These are phyloP conservation scores for Drosophila gunungcola DNA, from an alignment of 1,140 invertebrate genomes.

Conservation along the genomic window DNA sequence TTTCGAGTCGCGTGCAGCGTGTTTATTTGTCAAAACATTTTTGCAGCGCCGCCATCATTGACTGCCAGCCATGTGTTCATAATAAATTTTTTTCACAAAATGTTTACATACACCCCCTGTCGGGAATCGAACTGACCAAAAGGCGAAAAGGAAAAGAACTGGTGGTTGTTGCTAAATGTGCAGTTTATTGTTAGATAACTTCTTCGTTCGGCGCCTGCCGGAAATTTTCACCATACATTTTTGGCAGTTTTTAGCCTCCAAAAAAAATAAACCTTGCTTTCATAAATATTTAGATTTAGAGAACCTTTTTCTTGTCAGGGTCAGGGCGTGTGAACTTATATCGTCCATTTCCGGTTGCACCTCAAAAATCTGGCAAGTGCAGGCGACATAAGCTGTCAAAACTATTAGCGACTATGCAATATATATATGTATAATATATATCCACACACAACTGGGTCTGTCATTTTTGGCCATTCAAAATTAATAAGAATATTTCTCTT, in stretches of 20 bases:
- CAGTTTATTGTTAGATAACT: constrained; percentile 72
- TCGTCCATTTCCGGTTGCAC: constrained; percentile 35
- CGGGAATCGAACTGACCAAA: neutral
- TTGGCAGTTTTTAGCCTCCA: neutral
- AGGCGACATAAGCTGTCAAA: constrained; percentile 75
- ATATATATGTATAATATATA: constrained; percentile 4
- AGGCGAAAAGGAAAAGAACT: constrained; percentile 18
- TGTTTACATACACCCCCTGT: constrained; percentile 57
- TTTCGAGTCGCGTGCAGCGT: constrained; percentile 71
- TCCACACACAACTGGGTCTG: constrained; percentile 15
- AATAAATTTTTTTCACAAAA: constrained; percentile 71
- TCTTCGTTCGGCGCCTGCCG: constrained; percentile 57
- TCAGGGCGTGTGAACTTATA: constrained; percentile 60
- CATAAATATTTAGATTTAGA: constrained; percentile 38
- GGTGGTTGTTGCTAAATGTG: constrained; percentile 61
- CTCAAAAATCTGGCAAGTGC: constrained; percentile 55
- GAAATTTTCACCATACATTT: constrained; percentile 23
- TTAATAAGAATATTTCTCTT: constrained; percentile 71
- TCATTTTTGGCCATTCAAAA: constrained; percentile 68
- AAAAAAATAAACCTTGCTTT: constrained; percentile 14
- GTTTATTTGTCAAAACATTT: constrained; percentile 82
- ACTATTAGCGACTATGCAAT: constrained; percentile 67
- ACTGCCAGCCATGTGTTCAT: constrained; percentile 68
- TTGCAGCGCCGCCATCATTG: constrained; percentile 53
- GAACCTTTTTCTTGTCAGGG: constrained; percentile 56